Percentiles rank a stretch among this genome's conserved stretches.
Conservation (phyloP, 2,113 vertebrate genomes). For the Formicarius rufipectus region DNA sequence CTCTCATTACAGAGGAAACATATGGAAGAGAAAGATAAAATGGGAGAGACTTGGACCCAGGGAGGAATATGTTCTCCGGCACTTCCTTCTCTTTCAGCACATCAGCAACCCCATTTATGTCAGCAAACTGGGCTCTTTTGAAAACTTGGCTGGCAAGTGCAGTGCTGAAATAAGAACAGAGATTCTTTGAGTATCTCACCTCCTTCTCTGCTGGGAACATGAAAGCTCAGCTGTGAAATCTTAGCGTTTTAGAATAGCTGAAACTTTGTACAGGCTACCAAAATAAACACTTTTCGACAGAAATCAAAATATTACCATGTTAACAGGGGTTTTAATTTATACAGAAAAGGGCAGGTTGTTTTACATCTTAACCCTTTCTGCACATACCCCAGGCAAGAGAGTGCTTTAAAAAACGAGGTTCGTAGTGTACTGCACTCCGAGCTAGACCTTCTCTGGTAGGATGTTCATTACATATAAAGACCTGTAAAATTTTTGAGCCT, state of each 20-base stretch:
- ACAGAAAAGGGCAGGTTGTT: neutral
- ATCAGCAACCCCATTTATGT: slow-evolving; percentile 29
- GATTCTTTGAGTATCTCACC: slow-evolving; percentile 53
- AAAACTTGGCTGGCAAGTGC: slow-evolving; percentile 39
- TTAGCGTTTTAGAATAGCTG: slow-evolving; percentile 24
- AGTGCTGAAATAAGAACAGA: slow-evolving; percentile 37
- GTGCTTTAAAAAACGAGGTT: neutral
- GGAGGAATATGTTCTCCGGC: neutral
- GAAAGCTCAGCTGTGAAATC: slow-evolving; percentile 40
- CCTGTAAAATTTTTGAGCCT: neutral
- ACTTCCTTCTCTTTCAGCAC: neutral
- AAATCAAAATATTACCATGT: neutral
- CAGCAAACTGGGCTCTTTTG: slow-evolving; percentile 21
- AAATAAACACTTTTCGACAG: neutral
- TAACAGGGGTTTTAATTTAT: neutral
- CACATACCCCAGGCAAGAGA: neutral
- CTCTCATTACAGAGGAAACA: slow-evolving; percentile 54
- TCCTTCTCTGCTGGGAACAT: slow-evolving; percentile 42
- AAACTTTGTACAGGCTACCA: neutral
- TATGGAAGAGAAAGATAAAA: slow-evolving; percentile 59
- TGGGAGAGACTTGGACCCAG: neutral
- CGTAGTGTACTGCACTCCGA: neutral
- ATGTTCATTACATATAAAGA: neutral
- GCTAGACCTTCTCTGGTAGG: neutral
- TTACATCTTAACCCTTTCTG: neutral